A percentile compares a stretch with the other conserved stretches of the same genome.
Evolutionary conservation across 2,888 invertebrate species (phyloP).

Genomic region (Sesia bembeciformis): DNA sequence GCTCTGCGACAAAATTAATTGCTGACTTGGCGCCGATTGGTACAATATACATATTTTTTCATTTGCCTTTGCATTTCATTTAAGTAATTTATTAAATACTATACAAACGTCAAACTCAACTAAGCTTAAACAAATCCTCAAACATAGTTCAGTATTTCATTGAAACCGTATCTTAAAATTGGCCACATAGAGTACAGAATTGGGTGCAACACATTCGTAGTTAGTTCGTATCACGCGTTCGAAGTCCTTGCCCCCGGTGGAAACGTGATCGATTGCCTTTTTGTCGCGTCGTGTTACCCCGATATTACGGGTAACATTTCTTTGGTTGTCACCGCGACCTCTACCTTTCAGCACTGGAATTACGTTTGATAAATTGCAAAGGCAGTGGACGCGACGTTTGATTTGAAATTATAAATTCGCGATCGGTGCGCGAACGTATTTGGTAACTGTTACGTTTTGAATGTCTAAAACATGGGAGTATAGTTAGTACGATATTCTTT

Average conservation of each 20-base stretch:
- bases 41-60: background rate
- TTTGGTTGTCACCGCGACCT: constrained; percentile 40
- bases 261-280: constrained; percentile 62
- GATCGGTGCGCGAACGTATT: background rate
- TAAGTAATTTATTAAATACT: background rate
- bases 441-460: too few relatives aligned
- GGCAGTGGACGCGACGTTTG: constrained; percentile 24
- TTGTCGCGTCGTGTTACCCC: constrained; percentile 37
- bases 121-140: background rate
- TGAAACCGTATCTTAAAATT: constrained; percentile 13
- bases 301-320: constrained; percentile 46
- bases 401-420: constrained; percentile 5
- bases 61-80: background rate
- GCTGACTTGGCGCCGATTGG: too few relatives aligned
- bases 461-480: too few relatives aligned
- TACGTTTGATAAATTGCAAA: constrained; percentile 45
- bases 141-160: background rate
- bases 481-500: too few relatives aligned
- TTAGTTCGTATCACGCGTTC: constrained; percentile 60
- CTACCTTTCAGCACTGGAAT: constrained; percentile 35
- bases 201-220: constrained; percentile 23
- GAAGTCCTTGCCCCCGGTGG: constrained; percentile 51
- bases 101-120: background rate
- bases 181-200: background rate
- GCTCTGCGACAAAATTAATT: too few relatives aligned